Base-by-base conservation (phyloP, 1,140 invertebrate species). In the Cyphomyrmex costatus region DNA sequence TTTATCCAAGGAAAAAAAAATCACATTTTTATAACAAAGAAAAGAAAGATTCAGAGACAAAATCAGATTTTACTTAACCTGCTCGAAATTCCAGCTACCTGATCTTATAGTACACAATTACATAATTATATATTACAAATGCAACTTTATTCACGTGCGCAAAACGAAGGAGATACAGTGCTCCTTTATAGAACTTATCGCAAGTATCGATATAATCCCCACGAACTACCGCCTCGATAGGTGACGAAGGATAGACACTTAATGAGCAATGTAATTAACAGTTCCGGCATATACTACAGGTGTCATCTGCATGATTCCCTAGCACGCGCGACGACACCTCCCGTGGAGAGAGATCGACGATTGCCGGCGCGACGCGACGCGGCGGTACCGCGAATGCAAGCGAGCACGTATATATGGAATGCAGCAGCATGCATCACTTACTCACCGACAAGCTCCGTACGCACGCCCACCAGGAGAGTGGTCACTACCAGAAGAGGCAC, bases 401-500 rank as follows among this genome's bases (percentile, higher is more conserved):
- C 3, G 33, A 66, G 14, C 33, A 16, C 46, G 46, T 10, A n/a
- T n/a, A n/a, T n/a, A n/a, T 42, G 63, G 33, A 66, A 66, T 66
- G 63, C 63, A 42, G n/a, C 33, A 12, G 58, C 53, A 21, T 21
- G 46, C 36, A 49, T 65, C 24, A 2, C 19, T 21, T 65, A 93
- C 93, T 93, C 90, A 93, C 93, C 93, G 73, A 91, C 73, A 60
- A 93, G 71, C 71, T 93, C 92, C 61, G 92, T 87, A 14, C 89
- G 88, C 7, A 92, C 92, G 36, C 88, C 88, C 14, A 88, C 71
- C 51, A 91, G 86, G 46, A 93, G 68, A 24, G 88, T 90, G 36
- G 89, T 84, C 80, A 93, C 76, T 51, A 91, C 86, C 70, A 92
- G 89, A 83, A 92, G 88, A n/a, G 85, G 85, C 74, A 91, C 88